Conservation (phyloP, 2,797 vertebrate genomes). For the Potorous gilbertii region DNA sequence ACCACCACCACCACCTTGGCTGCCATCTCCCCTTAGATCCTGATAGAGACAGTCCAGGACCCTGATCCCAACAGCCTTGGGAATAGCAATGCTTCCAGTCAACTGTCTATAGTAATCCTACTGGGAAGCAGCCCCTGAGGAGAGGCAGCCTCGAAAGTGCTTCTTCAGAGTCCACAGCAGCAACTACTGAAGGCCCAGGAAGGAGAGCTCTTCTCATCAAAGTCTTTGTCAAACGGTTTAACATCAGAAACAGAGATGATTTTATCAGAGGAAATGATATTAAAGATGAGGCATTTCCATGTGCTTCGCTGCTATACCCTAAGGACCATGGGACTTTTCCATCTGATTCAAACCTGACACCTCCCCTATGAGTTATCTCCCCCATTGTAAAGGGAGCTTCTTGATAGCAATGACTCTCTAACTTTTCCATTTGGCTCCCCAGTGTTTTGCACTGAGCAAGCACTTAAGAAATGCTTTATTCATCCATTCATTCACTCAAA, state of each 20-base stretch:
- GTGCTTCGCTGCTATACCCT: background rate
- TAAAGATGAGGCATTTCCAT: background rate
- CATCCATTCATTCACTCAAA: background rate
- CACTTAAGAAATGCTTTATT: background rate
- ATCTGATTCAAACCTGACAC: background rate
- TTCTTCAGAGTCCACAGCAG: background rate
- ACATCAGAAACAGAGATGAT: background rate
- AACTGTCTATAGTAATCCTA: background rate
- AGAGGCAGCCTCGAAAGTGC: background rate
- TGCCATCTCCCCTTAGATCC: background rate
- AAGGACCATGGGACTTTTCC: background rate
- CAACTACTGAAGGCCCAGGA: background rate
- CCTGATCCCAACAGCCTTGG: background rate
- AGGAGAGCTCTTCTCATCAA: background rate
- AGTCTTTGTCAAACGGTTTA: background rate
- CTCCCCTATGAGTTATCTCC: background rate
- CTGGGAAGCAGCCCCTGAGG: background rate
- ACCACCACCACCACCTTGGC: background rate
- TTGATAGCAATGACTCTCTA: background rate
- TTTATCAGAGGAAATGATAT: background rate
- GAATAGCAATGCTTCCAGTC: background rate
- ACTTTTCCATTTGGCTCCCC: background rate
- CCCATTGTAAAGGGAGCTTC: background rate
- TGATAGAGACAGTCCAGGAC: background rate
- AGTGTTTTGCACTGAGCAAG: background rate